These are phyloP conservation scores for Chrysocyon brachyurus DNA, from an alignment of 2,797 vertebrate species.

Conservation along the genomic window DNA sequence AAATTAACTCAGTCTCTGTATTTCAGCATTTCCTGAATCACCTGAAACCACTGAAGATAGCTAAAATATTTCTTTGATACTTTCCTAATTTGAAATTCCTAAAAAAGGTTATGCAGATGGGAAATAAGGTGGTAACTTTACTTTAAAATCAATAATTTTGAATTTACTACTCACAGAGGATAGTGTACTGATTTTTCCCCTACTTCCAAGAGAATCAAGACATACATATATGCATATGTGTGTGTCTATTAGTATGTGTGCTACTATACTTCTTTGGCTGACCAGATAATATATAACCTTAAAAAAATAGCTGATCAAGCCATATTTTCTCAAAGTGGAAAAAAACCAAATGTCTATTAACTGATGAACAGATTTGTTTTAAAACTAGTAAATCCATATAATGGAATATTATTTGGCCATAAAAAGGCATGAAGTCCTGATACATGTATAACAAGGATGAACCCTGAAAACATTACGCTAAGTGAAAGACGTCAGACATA, in stretches of 20 bases:
- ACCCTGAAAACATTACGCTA: background rate
- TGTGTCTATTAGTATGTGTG: background rate
- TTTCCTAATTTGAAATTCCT: conserved; percentile 61
- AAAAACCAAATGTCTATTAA: background rate
- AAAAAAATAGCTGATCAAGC: conserved; percentile 22
- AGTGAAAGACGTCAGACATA: background rate
- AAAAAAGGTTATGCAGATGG: conserved; percentile 22
- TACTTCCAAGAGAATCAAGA: conserved; percentile 6
- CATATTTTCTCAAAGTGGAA: conserved; percentile 15
- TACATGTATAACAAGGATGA: background rate
- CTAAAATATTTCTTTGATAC: conserved; percentile 53
- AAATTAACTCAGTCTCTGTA: conserved; percentile 40
- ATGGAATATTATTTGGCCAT: conserved; percentile 1
- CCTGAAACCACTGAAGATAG: background rate
- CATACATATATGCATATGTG: background rate
- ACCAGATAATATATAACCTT: background rate
- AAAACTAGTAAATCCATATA: background rate
- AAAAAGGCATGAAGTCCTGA: background rate
- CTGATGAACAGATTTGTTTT: background rate
- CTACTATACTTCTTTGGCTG: conserved; percentile 37
- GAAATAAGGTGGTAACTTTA: conserved; percentile 32
- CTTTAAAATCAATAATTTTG: conserved; percentile 42
- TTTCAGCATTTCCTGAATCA: conserved; percentile 39
- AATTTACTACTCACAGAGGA: background rate
- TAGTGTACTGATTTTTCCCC: background rate